Conservation (phyloP, 2,888 invertebrate genomes). For the Drosophila melanosoma region DNA sequence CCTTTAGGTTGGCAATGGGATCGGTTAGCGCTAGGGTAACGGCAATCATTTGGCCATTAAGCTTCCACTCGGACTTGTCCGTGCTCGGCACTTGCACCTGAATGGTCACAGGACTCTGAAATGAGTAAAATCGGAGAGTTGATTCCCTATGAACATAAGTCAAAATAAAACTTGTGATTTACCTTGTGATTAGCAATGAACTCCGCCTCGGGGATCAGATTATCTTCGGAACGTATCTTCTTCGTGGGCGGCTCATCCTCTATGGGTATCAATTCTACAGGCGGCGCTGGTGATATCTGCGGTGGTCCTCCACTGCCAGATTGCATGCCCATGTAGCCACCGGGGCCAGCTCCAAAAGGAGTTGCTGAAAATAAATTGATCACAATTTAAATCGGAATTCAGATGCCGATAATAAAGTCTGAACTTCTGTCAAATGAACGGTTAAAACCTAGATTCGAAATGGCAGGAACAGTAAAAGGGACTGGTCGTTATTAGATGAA, state of each 20-base stretch:
- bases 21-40: slow-evolving; percentile 92
- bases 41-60: slow-evolving; percentile 94
- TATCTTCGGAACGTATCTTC: slow-evolving; percentile 95
- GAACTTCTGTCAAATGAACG: not conserved
- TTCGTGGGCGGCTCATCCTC: slow-evolving; percentile 96
- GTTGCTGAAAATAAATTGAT: slow-evolving; percentile 80
- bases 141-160: not conserved
- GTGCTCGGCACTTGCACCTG: slow-evolving; percentile 93
- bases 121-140: slow-evolving; percentile 20
- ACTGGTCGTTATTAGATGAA: not conserved
- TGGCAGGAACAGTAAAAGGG: not conserved
- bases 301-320: slow-evolving; percentile 73
- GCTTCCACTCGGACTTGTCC: slow-evolving; percentile 97
- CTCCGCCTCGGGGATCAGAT: slow-evolving; percentile 94
- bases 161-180: not conserved
- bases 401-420: not conserved
- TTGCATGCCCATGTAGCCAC: slow-evolving; percentile 85
- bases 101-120: slow-evolving; percentile 91
- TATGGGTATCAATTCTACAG: slow-evolving; percentile 86
- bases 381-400: not conserved
- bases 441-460: not conserved
- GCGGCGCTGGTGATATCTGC: slow-evolving; percentile 85
- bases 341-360: slow-evolving; percentile 81
- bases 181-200: slow-evolving; percentile 90
- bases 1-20: slow-evolving; percentile 93